These are phyloP conservation scores for Ptilonorhynchus violaceus DNA, from an alignment of 2,113 vertebrate genomes.

Conservation along the genomic window DNA sequence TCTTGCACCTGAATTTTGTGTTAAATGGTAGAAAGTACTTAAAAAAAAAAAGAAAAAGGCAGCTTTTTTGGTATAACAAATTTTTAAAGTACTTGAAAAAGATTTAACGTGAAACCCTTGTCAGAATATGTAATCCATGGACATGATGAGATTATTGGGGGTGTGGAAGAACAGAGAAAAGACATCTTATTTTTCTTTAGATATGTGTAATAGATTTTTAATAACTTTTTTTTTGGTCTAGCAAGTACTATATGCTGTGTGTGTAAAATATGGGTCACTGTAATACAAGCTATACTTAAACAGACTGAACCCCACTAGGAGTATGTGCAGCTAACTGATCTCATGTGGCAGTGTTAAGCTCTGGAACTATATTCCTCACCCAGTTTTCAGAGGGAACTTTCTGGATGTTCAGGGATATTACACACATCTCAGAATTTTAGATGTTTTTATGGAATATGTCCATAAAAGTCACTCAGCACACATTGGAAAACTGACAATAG, in stretches of 20 bases:
- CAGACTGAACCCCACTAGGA: constrained; percentile 54
- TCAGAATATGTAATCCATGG: constrained; percentile 55
- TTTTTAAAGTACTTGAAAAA: constrained; percentile 72
- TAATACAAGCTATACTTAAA: constrained; percentile 54
- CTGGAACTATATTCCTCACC: constrained; percentile 67
- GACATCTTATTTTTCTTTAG: constrained; percentile 43
- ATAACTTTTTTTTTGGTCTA: constrained; percentile 16
- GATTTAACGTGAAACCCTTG: constrained; percentile 58
- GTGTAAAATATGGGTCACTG: constrained; percentile 66
- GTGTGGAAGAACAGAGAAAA: constrained; percentile 46
- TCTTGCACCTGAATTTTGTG: constrained; percentile 81
- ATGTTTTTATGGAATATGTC: constrained; percentile 42
- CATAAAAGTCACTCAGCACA: not conserved
- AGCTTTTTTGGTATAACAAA: constrained; percentile 72
- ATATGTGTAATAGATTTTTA: constrained; percentile 45
- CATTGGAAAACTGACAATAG: not conserved
- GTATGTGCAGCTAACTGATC: constrained; percentile 17
- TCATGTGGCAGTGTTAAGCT: constrained; percentile 52
- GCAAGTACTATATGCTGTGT: constrained; percentile 58
- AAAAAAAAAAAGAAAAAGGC: constrained; percentile 35
- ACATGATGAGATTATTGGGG: constrained; percentile 42
- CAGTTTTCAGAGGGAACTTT: constrained; percentile 40
- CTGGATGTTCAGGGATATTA: constrained; percentile 37
- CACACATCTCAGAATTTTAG: constrained; percentile 33
- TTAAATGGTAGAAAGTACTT: constrained; percentile 65